phyloP scores from a whole-genome alignment of 1,140 invertebrate genomes.

The Diabrotica virgifera region DNA sequence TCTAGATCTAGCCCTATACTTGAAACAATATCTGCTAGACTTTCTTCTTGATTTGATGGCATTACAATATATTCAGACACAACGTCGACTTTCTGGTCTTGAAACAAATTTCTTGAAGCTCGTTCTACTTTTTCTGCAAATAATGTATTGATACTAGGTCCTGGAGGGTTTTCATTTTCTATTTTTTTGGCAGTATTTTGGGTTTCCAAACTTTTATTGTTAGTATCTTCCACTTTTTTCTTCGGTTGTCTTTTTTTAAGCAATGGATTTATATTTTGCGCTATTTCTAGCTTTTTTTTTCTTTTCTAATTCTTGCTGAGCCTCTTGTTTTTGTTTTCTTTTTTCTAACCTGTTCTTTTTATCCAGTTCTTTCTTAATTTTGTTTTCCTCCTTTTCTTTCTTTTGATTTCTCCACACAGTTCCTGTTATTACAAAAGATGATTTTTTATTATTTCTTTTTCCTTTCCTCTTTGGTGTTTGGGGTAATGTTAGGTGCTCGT shows the following conservation, averaged over 20 bases:
- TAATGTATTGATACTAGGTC: neutral
- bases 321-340: neutral
- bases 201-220: no score
- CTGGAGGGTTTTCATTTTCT: neutral
- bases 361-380: neutral
- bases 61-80: no score
- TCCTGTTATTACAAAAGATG: neutral
- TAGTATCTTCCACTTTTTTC: no score
- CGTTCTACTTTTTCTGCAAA: no score
- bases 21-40: no score
- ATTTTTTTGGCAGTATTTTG: no score
- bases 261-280: no score
- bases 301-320: constrained; percentile 2
- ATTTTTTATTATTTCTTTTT: constrained; percentile 3
- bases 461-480: constrained; percentile 2
- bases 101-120: no score
- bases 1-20: no score
- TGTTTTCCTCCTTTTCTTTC: neutral
- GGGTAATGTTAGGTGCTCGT: neutral
- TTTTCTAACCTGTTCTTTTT: neutral
- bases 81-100: no score
- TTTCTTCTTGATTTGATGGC: no score
- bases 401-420: constrained; percentile 2
- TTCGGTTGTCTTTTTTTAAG: neutral
- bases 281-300: no score